Base-by-base conservation (phyloP, 2,113 vertebrate species). In the Puntigrus tetrazona region DNA sequence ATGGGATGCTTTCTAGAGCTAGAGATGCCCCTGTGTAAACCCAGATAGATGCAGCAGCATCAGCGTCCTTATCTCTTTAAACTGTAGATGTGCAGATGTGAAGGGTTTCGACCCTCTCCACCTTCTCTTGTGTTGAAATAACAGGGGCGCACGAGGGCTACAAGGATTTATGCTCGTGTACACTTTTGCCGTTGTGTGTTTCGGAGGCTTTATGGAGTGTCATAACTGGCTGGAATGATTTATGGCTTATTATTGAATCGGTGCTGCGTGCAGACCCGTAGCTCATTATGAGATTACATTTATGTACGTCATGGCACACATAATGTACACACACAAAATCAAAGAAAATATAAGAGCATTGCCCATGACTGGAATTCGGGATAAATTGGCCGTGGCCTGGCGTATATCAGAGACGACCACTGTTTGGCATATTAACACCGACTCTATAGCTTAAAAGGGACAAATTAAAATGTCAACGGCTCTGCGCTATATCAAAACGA, bases 211-310 rank as follows among this genome's bases (percentile, higher is more conserved):
- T 85, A 74, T 84, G 87, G 85, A 86, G 87, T 93, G 91, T 92
- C 89, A 89, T 70, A 85, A 72, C 57, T 67, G 67, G 50, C 87
- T 82, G 86, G 80, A 36, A 78, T 93, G 91, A 93, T 92, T 92
- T 87, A 92, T 92, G 87, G 89, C 86, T 92, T 92, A 91, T 93
- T 93, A 91, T 90, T 88, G 88, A 82, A 87, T 81, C 47, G 73
- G 88, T 87, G 90, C 89, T 86, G 90, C 89, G 84, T 90, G 86
- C 88, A 86, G 77, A 86, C 81, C 88, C 88, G 88, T 89, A 90
- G 87, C 91, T 94, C 91, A 91, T 93, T 88, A 90, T 92, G 90
- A 89, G 90, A 93, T 90, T 90, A 86, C 88, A 89, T 89, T 91
- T 87, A 86, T 87, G 88, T 91, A 88, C 73, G 83, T 92, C 92